These are phyloP conservation scores for Chaetophractus vellerosus DNA, from an alignment of 2,797 vertebrate genomes.

Conservation along the genomic window DNA sequence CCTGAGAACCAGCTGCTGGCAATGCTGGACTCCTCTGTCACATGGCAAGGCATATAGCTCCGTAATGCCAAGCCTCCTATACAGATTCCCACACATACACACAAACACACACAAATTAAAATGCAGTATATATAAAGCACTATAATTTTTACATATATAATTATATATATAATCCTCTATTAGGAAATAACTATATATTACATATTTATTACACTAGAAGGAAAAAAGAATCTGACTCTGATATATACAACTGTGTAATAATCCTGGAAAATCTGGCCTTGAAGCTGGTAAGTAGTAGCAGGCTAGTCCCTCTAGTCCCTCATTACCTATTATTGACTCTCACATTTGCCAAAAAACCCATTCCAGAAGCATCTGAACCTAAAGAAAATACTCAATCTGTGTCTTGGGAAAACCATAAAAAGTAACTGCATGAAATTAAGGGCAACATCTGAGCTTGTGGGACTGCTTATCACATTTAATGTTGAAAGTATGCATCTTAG, in stretches of 20 bases:
- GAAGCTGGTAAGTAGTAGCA: background rate
- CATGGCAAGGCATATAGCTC: background rate
- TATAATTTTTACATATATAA: background rate
- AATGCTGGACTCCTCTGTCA: no score
- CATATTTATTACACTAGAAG: background rate
- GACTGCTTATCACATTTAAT: slow-evolving; percentile 16
- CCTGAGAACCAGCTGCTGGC: no score
- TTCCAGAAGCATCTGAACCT: slow-evolving; percentile 14
- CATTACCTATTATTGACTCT: background rate
- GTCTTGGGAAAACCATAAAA: slow-evolving; percentile 2
- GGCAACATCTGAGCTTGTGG: background rate
- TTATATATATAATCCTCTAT: background rate
- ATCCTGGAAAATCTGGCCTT: background rate
- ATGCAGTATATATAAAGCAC: background rate
- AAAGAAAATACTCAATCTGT: background rate
- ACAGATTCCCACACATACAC: no score
- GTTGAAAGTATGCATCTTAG: background rate
- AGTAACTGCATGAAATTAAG: background rate
- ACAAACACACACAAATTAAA: background rate
- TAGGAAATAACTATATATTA: background rate
- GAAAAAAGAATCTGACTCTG: background rate
- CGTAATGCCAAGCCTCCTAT: background rate
- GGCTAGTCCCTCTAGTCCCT: background rate
- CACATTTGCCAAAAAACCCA: background rate
- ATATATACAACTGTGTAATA: background rate